Evolutionary conservation across 2,113 vertebrate genomes (phyloP), one percentile per base, ranked within the genome.

Genomic region (Aegotheles bennettii): DNA sequence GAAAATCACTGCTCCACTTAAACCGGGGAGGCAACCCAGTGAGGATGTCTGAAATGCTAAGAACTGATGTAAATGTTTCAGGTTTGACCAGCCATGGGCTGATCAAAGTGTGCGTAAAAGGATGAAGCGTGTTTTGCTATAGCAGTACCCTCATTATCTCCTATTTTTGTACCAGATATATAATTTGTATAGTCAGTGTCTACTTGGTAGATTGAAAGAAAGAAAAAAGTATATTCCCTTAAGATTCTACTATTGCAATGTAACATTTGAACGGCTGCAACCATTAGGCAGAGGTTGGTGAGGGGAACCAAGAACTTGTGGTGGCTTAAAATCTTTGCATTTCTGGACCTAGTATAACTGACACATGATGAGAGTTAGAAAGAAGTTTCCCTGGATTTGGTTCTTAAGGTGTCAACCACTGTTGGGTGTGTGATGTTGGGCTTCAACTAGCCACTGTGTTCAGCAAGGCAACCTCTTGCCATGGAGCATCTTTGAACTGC

Each of bases 341-440:
- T 93, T 95, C 42, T 69, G 78, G 57, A 14, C 4, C 15, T 53
- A 73, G 4, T 3, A 13, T 47, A 51, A 59, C 35, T 67, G 45
- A 24, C 40, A 71, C 23, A 16, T 65, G 16, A 17, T 1, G 2
- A 60, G 31, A 56, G 3, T 40, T 23, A 48, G 53, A 42, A 65
- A 74, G 13, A 84, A 20, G 1, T 42, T 86, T 87, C 28, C 28
- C 19, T 57, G 23, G 19, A 9, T 29, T 59, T 7, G 1, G 4
- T 35, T 89, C 17, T 88, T 10, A 20, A 42, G 19, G 4, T 56
- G 21, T 11, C 45, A 82, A 3, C 2, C 13, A 28, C 21, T 4
- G 0, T 3, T 90, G 28, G 2, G 17, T 67, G 21, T 73, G 50
- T 0, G 4, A 10, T 53, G 6, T 11, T 61, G 10, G 33, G 6